Base-by-base conservation (phyloP, 2,113 vertebrate genomes). In the Typhlomys cinereus region DNA sequence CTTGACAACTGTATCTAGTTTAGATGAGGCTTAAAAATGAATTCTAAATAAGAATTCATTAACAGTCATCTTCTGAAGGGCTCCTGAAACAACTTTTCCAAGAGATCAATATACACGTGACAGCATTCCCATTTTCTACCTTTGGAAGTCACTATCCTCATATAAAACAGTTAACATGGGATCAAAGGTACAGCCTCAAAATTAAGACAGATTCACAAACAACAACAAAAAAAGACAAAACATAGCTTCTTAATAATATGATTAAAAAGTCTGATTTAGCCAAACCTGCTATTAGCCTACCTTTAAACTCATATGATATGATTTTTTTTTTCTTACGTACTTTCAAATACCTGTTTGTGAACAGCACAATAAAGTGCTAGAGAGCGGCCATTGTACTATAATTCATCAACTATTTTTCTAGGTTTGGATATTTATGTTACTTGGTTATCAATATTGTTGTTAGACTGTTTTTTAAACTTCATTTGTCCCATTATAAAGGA, bases 121-220 rank as follows among this genome's bases (percentile, higher is more conserved):
- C 9, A n/a, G 50, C n/a, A 69, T 34, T 52, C 17, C 57, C 20
- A 23, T 83, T 75, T 62, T 39, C 66, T 79, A 7, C 11, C 10
- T 89, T 69, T 48, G 57, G 46, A 93, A 94, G 46, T 64, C 88
- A 82, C 31, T 67, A 3, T 71, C n/a, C 87, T 27, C 74, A 83
- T 82, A 88, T 67, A 75, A 79, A 78, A 70, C 5, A 39, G 61
- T 70, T 46, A 57, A 41, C 5, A 23, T 79, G 34, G 81, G 52
- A 85, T 31, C 15, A 21, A 39, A 54, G 29, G 27, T 34, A 48
- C 7, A 83, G 10, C 34, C 36, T 66, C 34, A 73, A n/a, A 11
- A 67, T 48, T 27, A 93, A 61, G 75, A 78, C 6, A 83, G 29
- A 39, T 14, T 23, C 46, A 80, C 11, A 85, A 11, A 17, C 18